Evolutionary conservation across 2,797 vertebrate genomes (phyloP).

Genomic region (Crypturellus tataupa): DNA sequence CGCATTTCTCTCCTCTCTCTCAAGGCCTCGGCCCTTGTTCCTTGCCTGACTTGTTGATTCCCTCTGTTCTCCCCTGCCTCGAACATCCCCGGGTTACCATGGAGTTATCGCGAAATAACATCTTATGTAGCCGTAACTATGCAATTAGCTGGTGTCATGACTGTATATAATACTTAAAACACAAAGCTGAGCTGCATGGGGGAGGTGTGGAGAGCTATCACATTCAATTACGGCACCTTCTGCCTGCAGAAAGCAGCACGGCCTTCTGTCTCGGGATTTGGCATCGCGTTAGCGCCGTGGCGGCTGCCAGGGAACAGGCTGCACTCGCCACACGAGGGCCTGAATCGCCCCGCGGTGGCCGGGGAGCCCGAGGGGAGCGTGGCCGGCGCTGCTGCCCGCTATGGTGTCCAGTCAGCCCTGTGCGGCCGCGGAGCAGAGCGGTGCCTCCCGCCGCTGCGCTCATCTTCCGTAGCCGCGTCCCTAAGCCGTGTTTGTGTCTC

Average conservation of each 20-base stretch:
- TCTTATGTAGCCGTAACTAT: conserved; percentile 73
- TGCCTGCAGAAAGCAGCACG: conserved; percentile 55
- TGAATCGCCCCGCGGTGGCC: not conserved
- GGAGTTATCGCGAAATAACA: conserved; percentile 74
- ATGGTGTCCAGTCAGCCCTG: not conserved
- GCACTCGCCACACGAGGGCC: conserved; percentile 61
- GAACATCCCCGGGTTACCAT: conserved; percentile 77
- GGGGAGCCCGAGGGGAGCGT: no score
- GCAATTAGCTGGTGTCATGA: conserved; percentile 70
- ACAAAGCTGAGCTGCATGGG: conserved; percentile 73
- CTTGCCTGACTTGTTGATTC: conserved; percentile 75
- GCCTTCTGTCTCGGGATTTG: conserved; percentile 74
- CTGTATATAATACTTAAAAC: conserved; percentile 78
- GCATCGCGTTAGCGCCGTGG: conserved; percentile 70
- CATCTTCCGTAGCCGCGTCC: not conserved
- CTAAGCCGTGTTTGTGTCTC: conserved; percentile 10
- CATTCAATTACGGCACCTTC: conserved; percentile 44
- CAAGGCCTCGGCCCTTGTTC: conserved; percentile 62
- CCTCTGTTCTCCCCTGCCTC: conserved; percentile 57
- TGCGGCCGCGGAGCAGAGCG: not conserved
- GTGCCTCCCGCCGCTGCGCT: not conserved
- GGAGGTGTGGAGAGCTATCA: conserved; percentile 48
- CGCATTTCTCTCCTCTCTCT: conserved; percentile 41
- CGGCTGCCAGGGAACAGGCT: conserved; percentile 77
- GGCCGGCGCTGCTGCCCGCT: no score